Percentiles rank a stretch among this genome's conserved stretches.
These are phyloP conservation scores for Macrochelys suwanniensis DNA, from an alignment of 2,797 vertebrate genomes.

Conservation along the genomic window DNA sequence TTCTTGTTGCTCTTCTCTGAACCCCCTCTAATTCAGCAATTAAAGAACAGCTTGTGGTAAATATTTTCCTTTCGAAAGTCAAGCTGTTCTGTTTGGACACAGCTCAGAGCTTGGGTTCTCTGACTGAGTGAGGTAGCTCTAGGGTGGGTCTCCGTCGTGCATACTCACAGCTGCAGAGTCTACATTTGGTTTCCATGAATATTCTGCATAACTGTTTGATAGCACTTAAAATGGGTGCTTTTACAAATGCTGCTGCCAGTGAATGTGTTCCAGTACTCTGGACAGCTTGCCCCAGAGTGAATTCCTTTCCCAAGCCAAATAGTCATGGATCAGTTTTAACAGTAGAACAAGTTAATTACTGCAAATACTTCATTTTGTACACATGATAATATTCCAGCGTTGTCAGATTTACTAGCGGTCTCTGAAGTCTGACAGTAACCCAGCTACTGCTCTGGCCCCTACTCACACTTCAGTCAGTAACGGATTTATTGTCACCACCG, in stretches of 20 bases:
- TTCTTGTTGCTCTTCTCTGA: neutral
- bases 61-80: neutral
- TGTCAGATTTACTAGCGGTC: neutral
- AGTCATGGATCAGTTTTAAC: neutral
- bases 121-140: neutral
- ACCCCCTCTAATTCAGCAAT: neutral
- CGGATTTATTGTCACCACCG: too few relatives aligned
- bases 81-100: neutral
- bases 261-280: neutral
- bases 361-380: neutral
- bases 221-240: neutral
- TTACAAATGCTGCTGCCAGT: neutral
- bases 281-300: neutral
- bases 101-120: neutral
- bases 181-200: neutral
- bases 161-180: neutral
- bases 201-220: neutral
- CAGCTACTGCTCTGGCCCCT: neutral
- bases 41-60: neutral
- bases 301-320: neutral
- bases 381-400: neutral
- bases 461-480: neutral
- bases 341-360: neutral
- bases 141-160: neutral
- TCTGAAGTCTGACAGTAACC: neutral